Conservation (phyloP, 2,888 invertebrate genomes). For the Panorpa germanica region DNA sequence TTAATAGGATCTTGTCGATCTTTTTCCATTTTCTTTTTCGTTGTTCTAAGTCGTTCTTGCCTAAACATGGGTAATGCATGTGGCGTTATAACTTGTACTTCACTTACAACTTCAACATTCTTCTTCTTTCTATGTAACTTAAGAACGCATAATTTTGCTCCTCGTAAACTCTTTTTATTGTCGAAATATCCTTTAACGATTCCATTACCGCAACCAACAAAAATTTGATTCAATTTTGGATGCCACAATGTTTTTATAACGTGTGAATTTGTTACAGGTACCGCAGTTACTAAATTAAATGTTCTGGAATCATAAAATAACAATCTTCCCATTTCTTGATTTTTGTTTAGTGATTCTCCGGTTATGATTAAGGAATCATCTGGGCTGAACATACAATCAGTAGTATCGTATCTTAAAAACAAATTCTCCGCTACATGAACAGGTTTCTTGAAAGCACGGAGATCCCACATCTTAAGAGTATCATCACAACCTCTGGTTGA, state of each 20-base stretch:
- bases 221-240: constrained; percentile 92
- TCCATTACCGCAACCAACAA: constrained; percentile 84
- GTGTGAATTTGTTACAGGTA: constrained; percentile 62
- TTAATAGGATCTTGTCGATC: constrained; percentile 75
- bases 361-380: constrained; percentile 80
- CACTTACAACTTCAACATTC: constrained; percentile 70
- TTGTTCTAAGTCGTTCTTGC: constrained; percentile 75
- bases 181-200: constrained; percentile 82
- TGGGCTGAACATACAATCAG: constrained; percentile 76
- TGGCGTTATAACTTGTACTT: constrained; percentile 89
- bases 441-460: constrained; percentile 63
- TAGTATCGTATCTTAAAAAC: constrained; percentile 69
- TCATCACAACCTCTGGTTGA: constrained; percentile 81
- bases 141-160: constrained; percentile 76
- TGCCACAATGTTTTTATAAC: constrained; percentile 89
- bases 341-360: constrained; percentile 60
- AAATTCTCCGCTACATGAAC: constrained; percentile 47
- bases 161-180: constrained; percentile 65
- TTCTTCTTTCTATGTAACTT: constrained; percentile 63
- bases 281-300: constrained; percentile 50
- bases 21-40: constrained; percentile 80
- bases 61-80: constrained; percentile 90
- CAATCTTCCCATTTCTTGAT: constrained; percentile 42
- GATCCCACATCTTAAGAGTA: constrained; percentile 88
- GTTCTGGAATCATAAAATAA: constrained; percentile 65